These are phyloP conservation scores for Corvus cornix DNA, from an alignment of 2,113 vertebrate genomes.

Conservation along the genomic window DNA sequence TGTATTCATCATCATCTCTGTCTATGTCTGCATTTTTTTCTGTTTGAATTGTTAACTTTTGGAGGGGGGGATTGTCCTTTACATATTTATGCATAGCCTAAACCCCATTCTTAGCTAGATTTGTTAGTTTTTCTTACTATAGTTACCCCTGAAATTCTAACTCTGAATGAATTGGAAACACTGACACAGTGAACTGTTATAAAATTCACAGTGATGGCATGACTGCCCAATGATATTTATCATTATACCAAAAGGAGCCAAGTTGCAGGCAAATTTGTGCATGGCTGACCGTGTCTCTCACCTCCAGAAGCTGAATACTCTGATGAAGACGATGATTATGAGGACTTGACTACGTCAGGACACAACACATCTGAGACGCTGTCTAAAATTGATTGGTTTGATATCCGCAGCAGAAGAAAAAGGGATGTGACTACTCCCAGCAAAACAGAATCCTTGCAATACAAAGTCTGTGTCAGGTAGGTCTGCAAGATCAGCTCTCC, in stretches of 20 bases:
- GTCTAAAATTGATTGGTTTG: constrained; percentile 67
- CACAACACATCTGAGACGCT: neutral
- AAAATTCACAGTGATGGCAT: neutral
- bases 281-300: neutral
- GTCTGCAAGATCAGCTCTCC: neutral
- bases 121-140: neutral
- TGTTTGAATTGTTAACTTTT: neutral
- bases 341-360: neutral
- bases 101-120: neutral
- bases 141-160: neutral
- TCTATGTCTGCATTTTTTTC: neutral
- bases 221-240: neutral
- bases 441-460: constrained; percentile 38
- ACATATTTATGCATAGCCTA: neutral
- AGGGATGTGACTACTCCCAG: constrained; percentile 10
- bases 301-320: neutral
- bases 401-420: constrained; percentile 67
- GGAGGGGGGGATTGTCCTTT: neutral
- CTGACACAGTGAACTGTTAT: neutral
- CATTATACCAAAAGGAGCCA: neutral
- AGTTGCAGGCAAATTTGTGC: neutral
- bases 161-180: neutral
- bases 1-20: neutral
- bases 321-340: constrained; percentile 56
- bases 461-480: constrained; percentile 72